Percentiles rank a stretch among this genome's conserved stretches.
Evolutionary conservation across 2,113 vertebrate species (phyloP).

Genomic region (Acrocephalus kingi): DNA sequence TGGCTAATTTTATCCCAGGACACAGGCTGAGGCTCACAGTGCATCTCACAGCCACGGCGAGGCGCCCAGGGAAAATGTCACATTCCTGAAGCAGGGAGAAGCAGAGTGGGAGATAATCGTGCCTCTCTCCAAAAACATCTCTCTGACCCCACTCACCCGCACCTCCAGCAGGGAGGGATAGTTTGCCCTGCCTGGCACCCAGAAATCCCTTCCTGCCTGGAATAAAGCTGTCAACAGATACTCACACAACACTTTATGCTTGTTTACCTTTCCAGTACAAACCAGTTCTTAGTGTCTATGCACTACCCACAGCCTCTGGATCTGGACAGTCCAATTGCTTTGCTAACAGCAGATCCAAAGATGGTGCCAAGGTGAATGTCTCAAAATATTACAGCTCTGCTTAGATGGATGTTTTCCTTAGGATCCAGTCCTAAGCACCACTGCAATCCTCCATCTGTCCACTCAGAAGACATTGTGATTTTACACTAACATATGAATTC

Average conservation of each 20-base stretch:
- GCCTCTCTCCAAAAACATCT: not conserved
- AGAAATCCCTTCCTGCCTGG: not conserved
- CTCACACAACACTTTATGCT: not conserved
- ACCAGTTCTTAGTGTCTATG: not conserved
- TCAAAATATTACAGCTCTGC: not conserved
- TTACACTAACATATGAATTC: not conserved
- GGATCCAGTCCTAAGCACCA: not conserved
- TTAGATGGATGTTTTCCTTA: not conserved
- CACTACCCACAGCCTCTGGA: not conserved
- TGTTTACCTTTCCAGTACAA: not conserved
- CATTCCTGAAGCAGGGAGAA: not conserved
- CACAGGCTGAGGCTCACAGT: slow-evolving; percentile 25
- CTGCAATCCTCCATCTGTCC: not conserved
- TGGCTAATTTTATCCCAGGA: slow-evolving; percentile 65
- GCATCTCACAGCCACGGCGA: not conserved
- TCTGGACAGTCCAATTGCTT: not conserved
- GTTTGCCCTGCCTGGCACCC: not conserved
- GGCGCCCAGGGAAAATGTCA: not conserved
- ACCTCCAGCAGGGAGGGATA: not conserved
- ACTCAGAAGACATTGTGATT: not conserved
- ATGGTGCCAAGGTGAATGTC: not conserved
- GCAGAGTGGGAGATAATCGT: not conserved
- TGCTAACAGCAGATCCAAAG: not conserved
- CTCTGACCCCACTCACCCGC: not conserved
- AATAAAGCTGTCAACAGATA: not conserved